Conservation (phyloP, 1,140 invertebrate genomes). For the Ceratina australensis region DNA sequence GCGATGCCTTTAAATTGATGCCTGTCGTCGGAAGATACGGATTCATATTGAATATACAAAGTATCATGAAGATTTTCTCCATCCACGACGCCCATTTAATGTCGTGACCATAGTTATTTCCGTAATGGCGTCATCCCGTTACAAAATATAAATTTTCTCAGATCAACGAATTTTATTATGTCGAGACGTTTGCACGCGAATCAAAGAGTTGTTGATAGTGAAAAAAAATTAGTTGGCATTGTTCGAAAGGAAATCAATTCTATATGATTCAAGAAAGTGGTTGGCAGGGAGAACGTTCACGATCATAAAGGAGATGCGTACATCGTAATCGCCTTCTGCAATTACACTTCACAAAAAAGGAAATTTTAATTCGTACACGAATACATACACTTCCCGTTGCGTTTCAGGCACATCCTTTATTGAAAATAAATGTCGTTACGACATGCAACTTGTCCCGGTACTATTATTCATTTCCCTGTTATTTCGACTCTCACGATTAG, state of each 20-base stretch:
- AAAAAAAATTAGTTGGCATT: background rate
- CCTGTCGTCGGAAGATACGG: background rate
- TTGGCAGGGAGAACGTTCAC: background rate
- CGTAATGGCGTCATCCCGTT: constrained; percentile 57
- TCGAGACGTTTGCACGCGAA: background rate
- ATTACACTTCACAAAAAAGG: no score
- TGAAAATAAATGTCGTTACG: background rate
- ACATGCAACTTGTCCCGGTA: background rate
- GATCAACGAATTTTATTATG: background rate
- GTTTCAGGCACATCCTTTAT: background rate
- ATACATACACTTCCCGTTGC: no score
- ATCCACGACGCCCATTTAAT: constrained; percentile 45
- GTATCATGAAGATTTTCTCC: constrained; percentile 39
- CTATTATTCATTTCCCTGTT: background rate
- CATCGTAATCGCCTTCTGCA: background rate
- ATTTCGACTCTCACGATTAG: background rate
- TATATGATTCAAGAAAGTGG: background rate
- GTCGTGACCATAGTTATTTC: constrained; percentile 51
- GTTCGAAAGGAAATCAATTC: constrained; percentile 28
- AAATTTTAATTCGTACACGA: no score
- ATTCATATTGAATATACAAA: constrained; percentile 15
- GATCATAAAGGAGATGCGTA: background rate
- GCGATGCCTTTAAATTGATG: background rate
- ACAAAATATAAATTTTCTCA: constrained; percentile 42
- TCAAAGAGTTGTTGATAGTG: background rate